Percentiles rank a stretch among this genome's conserved stretches.
These are phyloP conservation scores for Griposia aprilina DNA, from an alignment of 2,888 invertebrate species.

Conservation along the genomic window DNA sequence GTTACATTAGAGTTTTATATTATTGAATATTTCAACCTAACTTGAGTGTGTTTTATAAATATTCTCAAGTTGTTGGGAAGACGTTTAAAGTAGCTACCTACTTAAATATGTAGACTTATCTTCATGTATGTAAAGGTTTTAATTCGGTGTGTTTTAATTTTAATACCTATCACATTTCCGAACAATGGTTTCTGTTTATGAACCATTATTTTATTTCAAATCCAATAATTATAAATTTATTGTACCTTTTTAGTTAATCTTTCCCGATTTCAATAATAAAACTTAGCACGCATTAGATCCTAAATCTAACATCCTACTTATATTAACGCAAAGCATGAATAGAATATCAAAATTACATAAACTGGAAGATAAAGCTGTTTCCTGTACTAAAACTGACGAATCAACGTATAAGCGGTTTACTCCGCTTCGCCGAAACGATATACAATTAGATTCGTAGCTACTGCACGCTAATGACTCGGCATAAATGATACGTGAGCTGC, in stretches of 20 bases:
- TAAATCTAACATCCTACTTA: no score
- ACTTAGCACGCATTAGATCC: background rate
- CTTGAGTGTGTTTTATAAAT: conserved; percentile 8
- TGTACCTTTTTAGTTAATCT: background rate
- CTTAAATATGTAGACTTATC: background rate
- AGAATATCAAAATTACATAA: background rate
- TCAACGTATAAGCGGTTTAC: conserved; percentile 25
- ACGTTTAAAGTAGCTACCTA: background rate
- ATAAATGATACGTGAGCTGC: background rate
- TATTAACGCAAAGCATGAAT: background rate
- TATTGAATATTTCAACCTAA: conserved; percentile 9
- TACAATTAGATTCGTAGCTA: conserved; percentile 13
- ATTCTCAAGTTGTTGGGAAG: background rate
- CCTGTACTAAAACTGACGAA: conserved; percentile 1
- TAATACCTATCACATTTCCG: background rate
- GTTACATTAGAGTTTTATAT: conserved; percentile 1
- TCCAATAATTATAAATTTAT: background rate
- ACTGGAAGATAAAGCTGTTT: background rate
- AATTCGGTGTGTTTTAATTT: background rate
- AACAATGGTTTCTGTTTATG: background rate
- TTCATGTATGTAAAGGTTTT: background rate
- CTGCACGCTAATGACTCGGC: conserved; percentile 21
- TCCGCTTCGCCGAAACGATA: background rate
- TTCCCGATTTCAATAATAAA: background rate
- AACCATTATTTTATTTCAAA: background rate